Base-by-base conservation (phyloP, 2,888 invertebrate genomes). In the Carcina quercana region DNA sequence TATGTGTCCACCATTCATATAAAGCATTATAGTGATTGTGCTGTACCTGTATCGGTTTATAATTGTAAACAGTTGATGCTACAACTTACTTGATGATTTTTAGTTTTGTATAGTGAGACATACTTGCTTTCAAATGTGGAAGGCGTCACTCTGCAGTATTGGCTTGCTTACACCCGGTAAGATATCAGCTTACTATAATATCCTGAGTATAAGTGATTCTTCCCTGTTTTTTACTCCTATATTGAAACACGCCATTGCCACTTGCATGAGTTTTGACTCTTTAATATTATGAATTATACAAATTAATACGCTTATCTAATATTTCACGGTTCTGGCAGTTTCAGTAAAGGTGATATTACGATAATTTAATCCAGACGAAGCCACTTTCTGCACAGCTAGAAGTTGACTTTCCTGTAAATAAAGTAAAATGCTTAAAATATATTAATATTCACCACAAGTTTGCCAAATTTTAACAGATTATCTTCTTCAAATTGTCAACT, bases 81-180 rank as follows among this genome's bases (percentile, higher is more conserved):
- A 79, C 71, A 73, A 78, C 69, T 54, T 69, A 78, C 69, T 54
- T 69, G 73, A 78, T 70, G 68, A 74, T 74, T 79, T 73, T 79
- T 78, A 76, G 72, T 79, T 80, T 69, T 75, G 79, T 82, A 79
- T 83, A 83, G 82, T 79, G 82, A 80, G 71, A 80, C 71, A 76
- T 80, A 67, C 73, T 80, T 75, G 79, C 82, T 83, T 83, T 76
- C 71, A 75, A 80, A 78, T 79, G 79, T 80, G 80, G 82, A 83
- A 80, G 82, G 80, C 75, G 82, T 80, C 82, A 83, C 79, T 75
- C 80, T 74, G 74, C 82, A 80, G 80, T 80, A 80, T 71, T 80
- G 80, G 74, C 78, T 82, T 82, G 82, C 82, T 83, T 83, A 80
- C 79, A 82, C 79, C 80, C 62, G 82, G 82, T 83, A 83, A 83